Percentiles rank a stretch among this genome's conserved stretches.
Conservation (phyloP, 2,888 invertebrate genomes). For the Harpalus rubripes region DNA sequence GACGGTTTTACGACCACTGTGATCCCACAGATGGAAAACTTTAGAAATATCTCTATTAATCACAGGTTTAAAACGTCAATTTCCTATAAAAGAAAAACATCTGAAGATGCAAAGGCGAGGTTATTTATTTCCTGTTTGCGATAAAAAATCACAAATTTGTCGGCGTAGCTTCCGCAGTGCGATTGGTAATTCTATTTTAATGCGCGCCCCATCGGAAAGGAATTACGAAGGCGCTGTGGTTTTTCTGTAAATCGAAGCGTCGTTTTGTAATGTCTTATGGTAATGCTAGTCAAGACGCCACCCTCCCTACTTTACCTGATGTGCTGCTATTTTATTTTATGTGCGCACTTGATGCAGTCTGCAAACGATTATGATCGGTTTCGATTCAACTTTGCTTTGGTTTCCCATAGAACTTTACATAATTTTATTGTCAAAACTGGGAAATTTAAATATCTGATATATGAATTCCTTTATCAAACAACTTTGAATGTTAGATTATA, state of each 20-base stretch:
- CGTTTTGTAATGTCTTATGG: slow-evolving; percentile 43
- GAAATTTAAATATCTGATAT: slow-evolving; percentile 19
- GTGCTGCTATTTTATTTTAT: slow-evolving; percentile 51
- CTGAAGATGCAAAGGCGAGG: slow-evolving; percentile 4
- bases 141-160: slow-evolving; percentile 53
- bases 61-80: slow-evolving; percentile 38
- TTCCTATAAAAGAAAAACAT: slow-evolving; percentile 35
- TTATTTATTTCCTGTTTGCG: slow-evolving; percentile 57
- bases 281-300: slow-evolving; percentile 11
- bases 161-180: slow-evolving; percentile 23
- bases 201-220: slow-evolving; percentile 71
- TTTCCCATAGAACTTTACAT: slow-evolving; percentile 21
- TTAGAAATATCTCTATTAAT: slow-evolving; percentile 33
- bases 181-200: slow-evolving; percentile 71
- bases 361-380: slow-evolving; percentile 37
- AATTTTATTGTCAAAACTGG: slow-evolving; percentile 8
- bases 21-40: slow-evolving; percentile 30
- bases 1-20: slow-evolving; percentile 39
- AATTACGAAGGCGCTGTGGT: slow-evolving; percentile 69
- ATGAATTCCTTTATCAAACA: not conserved
- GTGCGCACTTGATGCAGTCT: slow-evolving; percentile 32
- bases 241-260: slow-evolving; percentile 46
- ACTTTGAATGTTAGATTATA: not conserved
- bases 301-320: slow-evolving; percentile 18
- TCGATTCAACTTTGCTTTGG: slow-evolving; percentile 13